Evolutionary conservation across 2,113 vertebrate genomes (phyloP), one percentile per base, ranked within the genome.

Genomic region (Coracopsis vasa): DNA sequence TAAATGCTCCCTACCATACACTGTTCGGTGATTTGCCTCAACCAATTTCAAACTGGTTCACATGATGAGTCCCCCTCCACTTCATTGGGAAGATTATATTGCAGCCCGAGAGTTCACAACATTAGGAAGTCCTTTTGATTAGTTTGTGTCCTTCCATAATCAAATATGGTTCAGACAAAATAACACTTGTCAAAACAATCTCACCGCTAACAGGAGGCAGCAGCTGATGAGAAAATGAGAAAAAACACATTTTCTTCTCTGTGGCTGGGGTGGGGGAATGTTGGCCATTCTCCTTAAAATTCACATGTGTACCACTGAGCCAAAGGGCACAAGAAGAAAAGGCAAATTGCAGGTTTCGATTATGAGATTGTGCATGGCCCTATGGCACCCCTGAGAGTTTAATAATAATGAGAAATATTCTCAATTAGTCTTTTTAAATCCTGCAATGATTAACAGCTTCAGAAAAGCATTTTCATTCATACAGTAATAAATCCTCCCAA

Each of bases 381-480:
- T 69, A 61, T 15, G 79, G 94, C n/a, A 58, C 77, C 65, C 83
- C 54, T 39, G 93, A 95, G 94, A 85, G 33, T 89, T 87, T 90
- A 91, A 91, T 89, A 87, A 91, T 92, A 96, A 96, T 78, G 72
- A 69, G 41, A 93, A 94, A 92, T 80, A 83, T 24, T 88, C 85
- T 92, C 92, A 92, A 86, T 92, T 95, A 93, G 17, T 7, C 85
- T 91, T 37, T 75, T 70, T 19, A 37, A 90, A 80, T 78, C 82
- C 62, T 67, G 39, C 86, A 84, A 89, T 81, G 54, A 96, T 96
- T 94, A 93, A 71, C 54, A 94, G 95, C 42, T 92, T 92, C 88
- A 93, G 90, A 93, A 94, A 88, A 88, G 65, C 80, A 79, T 93
- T 96, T 94, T 83, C 94, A 93, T 94, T 95, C 88, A 93, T 71